Evolutionary conservation across 2,113 vertebrate species (phyloP), one percentile per base, ranked within the genome.

Genomic region (Hippocampus barbouri): DNA sequence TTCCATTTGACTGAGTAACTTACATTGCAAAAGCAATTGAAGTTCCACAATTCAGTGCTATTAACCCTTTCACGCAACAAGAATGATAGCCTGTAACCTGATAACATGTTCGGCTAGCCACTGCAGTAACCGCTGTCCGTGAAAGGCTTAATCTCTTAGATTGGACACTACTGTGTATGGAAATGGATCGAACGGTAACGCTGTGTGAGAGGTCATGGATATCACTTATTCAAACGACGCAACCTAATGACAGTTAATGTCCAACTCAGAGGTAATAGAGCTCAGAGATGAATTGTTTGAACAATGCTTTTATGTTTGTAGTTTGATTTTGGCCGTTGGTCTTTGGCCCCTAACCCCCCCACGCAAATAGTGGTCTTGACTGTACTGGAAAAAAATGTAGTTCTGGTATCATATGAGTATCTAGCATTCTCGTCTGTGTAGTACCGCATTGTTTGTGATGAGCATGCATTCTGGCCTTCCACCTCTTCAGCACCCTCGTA

Each of bases 391-490:
- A 15, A 65, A 65, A 65, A 61, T 3, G 20, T 2, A 61, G 59
- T 1, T 8, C 20, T 45, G 41, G 41, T 25, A 18, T 66, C 76
- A 86, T 83, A 81, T 70, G 83, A 84, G 83, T 75, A 82, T 84
- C 60, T 74, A 79, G 63, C 80, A 70, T 84, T 90, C 85, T 86
- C 88, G 69, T 72, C 78, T 92, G 91, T 92, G 61, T 23, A 12
- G 34, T n/a, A 21, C 82, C 91, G 89, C 95, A 94, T 95, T 95
- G 93, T 95, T 94, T 94, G 93, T 90, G 91, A 92, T 89, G 92
- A 92, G 93, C 93, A 94, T 92, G 93, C 93, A 92, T 74, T 87
- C 87, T 94, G 95, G 95, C 94, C 96, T 96, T 90, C 95, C 94
- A 85, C 94, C 93, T 90, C 87, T 87, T 78, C 71, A 73, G 89